Evolutionary conservation across 2,888 invertebrate species (phyloP), one percentile per base, ranked within the genome.

Genomic region (Diaphora mendica): DNA sequence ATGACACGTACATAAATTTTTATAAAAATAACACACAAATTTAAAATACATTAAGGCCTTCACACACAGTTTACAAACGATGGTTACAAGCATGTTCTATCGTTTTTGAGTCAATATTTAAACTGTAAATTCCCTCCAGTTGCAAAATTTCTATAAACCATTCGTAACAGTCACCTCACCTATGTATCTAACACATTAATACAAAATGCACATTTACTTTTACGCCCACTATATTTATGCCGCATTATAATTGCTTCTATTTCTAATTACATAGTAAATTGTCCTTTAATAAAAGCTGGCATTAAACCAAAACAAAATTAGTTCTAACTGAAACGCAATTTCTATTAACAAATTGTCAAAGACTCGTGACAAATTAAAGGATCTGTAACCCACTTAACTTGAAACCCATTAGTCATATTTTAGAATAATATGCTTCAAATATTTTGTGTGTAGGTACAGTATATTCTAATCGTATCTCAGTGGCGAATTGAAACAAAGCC

Each of bases 401-500:
- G 48, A 48, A 48, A 48, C 17, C 48, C 20, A 81, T 77, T 79
- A 74, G 73, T 75, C 77, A 76, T 74, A 70, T 77, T 79, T 75
- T 64, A 71, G 73, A 85, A 86, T 85, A 81, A 87, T 83, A 84
- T 85, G 81, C 80, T 82, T 79, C 75, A 74, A 79, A 82, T 83
- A 81, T 80, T 79, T 79, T 72, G 79, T 82, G 81, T 85, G 86
- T n/a, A n/a, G n/a, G n/a, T 86, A 83, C 84, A 82, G 84, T 73
- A 85, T 85, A 85, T 87, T 87, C 81, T 83, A 89, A 86, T 82
- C 75, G 80, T 89, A 88, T 88, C 79, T 82, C 84, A 84, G 82
- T 85, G 80, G 80, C 82, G 78, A 87, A 82, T 93, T 94, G 93
- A 93, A 91, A 86, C 90, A 82, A 82, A 87, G 94, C 94, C 94